These are phyloP conservation scores for sheep (Ovis aries) DNA, from an alignment of 2,113 vertebrate genomes.

Conservation along the genomic window DNA sequence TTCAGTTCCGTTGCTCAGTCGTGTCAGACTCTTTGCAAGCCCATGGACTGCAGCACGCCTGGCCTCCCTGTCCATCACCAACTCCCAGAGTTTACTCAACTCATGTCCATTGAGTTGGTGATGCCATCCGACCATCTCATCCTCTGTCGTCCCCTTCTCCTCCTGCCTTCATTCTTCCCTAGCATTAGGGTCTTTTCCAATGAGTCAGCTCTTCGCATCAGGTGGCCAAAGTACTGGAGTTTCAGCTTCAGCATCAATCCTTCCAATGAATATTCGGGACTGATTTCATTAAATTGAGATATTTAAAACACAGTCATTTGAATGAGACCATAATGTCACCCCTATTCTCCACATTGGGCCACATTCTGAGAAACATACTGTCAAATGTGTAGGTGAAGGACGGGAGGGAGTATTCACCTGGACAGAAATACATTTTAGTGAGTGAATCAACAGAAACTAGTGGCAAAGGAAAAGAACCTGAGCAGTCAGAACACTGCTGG, in stretches of 20 bases:
- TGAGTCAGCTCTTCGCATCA: not conserved
- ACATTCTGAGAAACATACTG: not conserved
- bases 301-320: not conserved
- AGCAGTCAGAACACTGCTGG: not conserved
- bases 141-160: not conserved
- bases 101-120: not conserved
- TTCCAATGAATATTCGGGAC: not conserved
- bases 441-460: not conserved
- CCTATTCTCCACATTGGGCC: rapidly evolving
- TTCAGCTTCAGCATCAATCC: not conserved
- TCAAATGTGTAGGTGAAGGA: not conserved
- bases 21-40: not conserved
- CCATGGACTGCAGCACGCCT: not conserved
- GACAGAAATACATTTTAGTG: not conserved
- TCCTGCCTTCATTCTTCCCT: not conserved
- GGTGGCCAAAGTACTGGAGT: not conserved
- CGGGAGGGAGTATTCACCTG: not conserved
- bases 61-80: not conserved
- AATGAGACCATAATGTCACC: not conserved
- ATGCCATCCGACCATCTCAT: not conserved
- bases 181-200: not conserved
- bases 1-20: not conserved
- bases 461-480: not conserved
- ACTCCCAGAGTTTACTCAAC: not conserved
- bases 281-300: not conserved